Conservation (phyloP, 2,797 vertebrate genomes). For the Fratercula arctica region DNA sequence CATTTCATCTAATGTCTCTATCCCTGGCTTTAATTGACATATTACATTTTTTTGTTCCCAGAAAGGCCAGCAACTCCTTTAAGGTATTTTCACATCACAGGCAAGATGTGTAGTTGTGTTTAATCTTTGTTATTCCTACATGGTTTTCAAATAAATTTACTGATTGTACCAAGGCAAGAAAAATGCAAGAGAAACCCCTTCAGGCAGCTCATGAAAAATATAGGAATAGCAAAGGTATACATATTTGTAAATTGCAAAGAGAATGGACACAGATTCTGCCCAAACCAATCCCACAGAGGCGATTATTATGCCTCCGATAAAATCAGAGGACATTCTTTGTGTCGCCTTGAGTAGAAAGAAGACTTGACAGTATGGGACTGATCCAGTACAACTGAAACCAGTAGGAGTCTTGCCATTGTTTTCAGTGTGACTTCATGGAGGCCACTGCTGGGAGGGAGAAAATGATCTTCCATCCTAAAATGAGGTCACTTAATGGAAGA, state of each 20-base stretch:
- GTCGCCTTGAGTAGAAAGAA: background rate
- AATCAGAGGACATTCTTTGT: background rate
- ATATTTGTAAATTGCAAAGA: background rate
- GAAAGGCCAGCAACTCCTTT: background rate
- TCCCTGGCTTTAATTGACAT: background rate
- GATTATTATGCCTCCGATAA: background rate
- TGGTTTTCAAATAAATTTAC: background rate
- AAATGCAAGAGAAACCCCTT: background rate
- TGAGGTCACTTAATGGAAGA: background rate
- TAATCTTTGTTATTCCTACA: background rate
- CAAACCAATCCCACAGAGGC: background rate
- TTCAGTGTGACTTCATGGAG: background rate
- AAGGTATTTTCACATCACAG: background rate
- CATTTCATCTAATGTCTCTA: background rate
- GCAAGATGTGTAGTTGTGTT: background rate
- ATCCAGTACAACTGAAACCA: background rate
- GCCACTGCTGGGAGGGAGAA: background rate
- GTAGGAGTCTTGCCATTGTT: background rate
- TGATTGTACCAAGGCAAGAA: background rate
- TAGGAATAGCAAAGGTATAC: background rate
- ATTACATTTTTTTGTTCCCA: background rate
- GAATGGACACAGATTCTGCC: background rate
- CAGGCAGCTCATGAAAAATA: background rate
- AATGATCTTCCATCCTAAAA: background rate
- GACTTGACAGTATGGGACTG: background rate